A percentile compares a stretch with the other conserved stretches of the same genome.
Conservation (phyloP, 2,113 vertebrate species). For the Pyrgilauda ruficollis region DNA sequence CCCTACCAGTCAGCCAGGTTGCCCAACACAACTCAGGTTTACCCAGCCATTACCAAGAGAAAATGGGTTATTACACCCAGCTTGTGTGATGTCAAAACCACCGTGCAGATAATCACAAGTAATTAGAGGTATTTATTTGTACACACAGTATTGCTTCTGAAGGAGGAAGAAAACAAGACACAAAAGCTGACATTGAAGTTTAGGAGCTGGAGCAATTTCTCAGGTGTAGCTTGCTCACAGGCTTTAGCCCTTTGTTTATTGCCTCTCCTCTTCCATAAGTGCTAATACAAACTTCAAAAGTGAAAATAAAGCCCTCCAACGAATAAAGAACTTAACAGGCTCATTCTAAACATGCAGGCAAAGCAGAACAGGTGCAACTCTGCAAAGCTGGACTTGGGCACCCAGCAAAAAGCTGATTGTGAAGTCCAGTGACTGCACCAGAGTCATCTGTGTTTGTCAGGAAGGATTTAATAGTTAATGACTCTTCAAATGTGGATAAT, state of each 20-base stretch:
- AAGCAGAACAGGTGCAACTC: neutral
- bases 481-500: neutral
- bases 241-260: neutral
- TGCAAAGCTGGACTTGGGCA: neutral
- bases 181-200: neutral
- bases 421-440: neutral
- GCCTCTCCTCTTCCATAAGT: neutral
- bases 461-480: neutral
- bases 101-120: neutral
- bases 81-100: neutral
- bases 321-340: neutral
- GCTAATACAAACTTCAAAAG: constrained; percentile 5
- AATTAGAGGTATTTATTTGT: neutral
- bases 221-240: neutral
- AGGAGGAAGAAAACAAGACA: neutral
- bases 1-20: neutral
- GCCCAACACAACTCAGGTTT: neutral
- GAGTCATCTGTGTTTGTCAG: neutral
- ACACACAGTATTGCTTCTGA: neutral
- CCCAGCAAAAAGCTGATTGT: neutral
- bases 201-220: neutral
- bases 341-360: neutral
- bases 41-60: neutral
- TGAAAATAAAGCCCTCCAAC: neutral
- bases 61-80: neutral